Percentiles rank a stretch among this genome's conserved stretches.
Evolutionary conservation across 2,113 vertebrate species (phyloP).

Genomic region (Tychaedon coryphoeus): DNA sequence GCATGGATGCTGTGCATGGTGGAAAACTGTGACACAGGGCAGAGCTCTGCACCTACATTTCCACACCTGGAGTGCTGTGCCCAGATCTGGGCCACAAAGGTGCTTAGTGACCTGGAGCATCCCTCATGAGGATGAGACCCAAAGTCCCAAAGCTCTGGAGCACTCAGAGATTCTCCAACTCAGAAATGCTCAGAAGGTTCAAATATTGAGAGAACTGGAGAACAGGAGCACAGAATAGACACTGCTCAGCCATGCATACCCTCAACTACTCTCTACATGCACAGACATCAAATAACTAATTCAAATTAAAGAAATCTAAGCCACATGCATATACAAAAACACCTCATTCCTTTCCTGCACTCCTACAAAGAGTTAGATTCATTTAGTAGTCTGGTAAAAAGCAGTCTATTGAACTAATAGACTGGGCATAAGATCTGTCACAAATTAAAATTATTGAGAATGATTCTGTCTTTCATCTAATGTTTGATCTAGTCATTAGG

Average conservation of each 20-base stretch:
- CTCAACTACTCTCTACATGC: background rate
- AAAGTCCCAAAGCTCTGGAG: background rate
- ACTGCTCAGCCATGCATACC: background rate
- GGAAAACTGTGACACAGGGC: background rate
- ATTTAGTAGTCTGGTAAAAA: background rate
- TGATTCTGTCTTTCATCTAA: background rate
- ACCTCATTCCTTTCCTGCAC: background rate
- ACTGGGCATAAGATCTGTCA: background rate
- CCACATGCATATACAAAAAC: background rate
- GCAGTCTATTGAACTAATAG: background rate
- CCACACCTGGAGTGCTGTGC: background rate
- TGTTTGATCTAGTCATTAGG: background rate
- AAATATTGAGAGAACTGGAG: background rate
- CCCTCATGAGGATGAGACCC: background rate
- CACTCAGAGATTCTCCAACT: background rate
- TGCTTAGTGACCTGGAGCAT: background rate
- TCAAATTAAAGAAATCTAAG: background rate
- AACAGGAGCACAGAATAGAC: background rate
- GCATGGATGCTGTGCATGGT: background rate
- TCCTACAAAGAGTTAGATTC: background rate
- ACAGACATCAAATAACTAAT: background rate
- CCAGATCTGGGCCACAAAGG: background rate
- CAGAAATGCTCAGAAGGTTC: background rate
- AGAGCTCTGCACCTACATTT: background rate
- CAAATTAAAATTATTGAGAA: background rate